phyloP scores from a whole-genome alignment of 1,140 invertebrate genomes.

The Camponotus pennsylvanicus region DNA sequence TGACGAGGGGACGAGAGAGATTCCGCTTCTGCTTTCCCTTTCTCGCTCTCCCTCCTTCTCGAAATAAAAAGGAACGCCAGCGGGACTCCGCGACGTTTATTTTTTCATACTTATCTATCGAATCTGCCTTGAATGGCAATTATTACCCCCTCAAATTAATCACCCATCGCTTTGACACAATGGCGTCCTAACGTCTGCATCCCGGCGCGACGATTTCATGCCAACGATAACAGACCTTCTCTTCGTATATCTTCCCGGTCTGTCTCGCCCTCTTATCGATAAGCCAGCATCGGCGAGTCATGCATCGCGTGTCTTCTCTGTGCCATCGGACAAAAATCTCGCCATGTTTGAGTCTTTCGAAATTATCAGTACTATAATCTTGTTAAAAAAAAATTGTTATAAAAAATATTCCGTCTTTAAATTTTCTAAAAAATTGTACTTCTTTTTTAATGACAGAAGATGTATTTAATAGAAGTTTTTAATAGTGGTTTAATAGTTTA shows the following conservation, averaged over 20 bases:
- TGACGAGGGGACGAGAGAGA: constrained; percentile 65
- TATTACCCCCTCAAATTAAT: constrained; percentile 77
- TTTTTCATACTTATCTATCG: constrained; percentile 69
- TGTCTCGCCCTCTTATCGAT: constrained; percentile 50
- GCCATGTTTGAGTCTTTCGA: not conserved
- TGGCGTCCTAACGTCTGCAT: constrained; percentile 67
- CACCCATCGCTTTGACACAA: constrained; percentile 67
- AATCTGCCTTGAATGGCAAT: constrained; percentile 69
- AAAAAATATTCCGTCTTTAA: not conserved
- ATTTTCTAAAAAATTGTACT: not conserved
- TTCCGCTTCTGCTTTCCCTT: constrained; percentile 18
- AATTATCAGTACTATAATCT: constrained; percentile 25
- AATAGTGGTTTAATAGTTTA: not conserved
- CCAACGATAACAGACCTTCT: constrained; percentile 44
- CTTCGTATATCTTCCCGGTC: constrained; percentile 12
- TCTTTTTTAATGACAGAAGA: not conserved
- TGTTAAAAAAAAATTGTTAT: not conserved
- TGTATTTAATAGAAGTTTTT: constrained; percentile 1
- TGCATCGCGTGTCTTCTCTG: constrained; percentile 46
- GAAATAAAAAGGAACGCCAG: constrained; percentile 39
- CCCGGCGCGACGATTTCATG: constrained; percentile 39
- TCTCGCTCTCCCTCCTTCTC: not conserved
- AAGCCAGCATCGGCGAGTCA: constrained; percentile 65
- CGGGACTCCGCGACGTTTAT: constrained; percentile 66
- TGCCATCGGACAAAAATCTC: constrained; percentile 4